These are phyloP conservation scores for Drosophila rellima DNA, from an alignment of 2,888 invertebrate species.

Conservation along the genomic window DNA sequence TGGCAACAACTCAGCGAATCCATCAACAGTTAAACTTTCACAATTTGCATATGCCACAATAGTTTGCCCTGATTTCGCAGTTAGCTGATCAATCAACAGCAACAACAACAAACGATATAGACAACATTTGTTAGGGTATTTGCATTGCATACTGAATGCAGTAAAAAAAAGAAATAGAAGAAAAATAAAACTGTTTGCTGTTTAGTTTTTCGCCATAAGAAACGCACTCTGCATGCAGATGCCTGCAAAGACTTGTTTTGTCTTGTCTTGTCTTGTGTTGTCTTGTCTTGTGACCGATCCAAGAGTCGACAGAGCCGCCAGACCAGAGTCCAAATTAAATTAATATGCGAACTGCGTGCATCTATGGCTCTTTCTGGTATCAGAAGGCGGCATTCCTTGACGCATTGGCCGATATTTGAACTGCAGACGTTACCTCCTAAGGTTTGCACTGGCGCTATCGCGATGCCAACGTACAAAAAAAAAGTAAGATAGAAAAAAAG, in stretches of 20 bases:
- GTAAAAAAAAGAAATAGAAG: neutral
- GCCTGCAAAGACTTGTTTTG: slow-evolving; percentile 32
- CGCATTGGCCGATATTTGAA: slow-evolving; percentile 79
- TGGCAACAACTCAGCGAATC: slow-evolving; percentile 46
- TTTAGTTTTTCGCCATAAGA: slow-evolving; percentile 60
- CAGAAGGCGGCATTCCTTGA: slow-evolving; percentile 60
- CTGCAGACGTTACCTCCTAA: slow-evolving; percentile 35
- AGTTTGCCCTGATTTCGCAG: slow-evolving; percentile 76
- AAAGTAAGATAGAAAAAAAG: neutral
- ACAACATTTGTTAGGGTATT: slow-evolving; percentile 46
- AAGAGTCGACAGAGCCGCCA: slow-evolving; percentile 32
- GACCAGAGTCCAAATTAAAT: slow-evolving; percentile 52
- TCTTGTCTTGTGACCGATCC: slow-evolving; percentile 26
- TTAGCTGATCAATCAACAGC: slow-evolving; percentile 57
- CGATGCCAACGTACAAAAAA: slow-evolving; percentile 61
- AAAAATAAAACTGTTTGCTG: slow-evolving; percentile 26
- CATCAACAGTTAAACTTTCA: slow-evolving; percentile 65
- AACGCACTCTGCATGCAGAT: slow-evolving; percentile 76
- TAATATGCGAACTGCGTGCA: slow-evolving; percentile 66
- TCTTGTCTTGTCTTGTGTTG: neutral
- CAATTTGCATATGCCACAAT: slow-evolving; percentile 61
- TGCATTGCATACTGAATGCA: slow-evolving; percentile 53
- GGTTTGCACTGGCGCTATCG: slow-evolving; percentile 64
- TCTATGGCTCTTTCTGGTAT: slow-evolving; percentile 38
- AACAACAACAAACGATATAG: slow-evolving; percentile 23